Base-by-base conservation (phyloP, 2,113 vertebrate genomes). In the Steatornis caripensis region DNA sequence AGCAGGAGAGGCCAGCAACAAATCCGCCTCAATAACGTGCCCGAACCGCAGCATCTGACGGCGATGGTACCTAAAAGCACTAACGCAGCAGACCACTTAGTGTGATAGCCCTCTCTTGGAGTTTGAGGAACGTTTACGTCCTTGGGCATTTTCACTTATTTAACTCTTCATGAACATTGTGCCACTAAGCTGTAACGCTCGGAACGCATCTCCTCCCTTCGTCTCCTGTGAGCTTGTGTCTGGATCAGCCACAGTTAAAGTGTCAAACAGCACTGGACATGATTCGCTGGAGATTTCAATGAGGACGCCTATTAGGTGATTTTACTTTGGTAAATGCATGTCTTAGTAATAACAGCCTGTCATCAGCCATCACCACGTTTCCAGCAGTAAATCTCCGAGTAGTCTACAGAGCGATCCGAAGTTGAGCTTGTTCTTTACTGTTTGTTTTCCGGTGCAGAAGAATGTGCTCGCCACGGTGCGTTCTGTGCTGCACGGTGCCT, bases 401-500 rank as follows among this genome's bases (percentile, higher is more conserved):
- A 10, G 24, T 29, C 45, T 17, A 43, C 68, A 36, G 20, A 55
- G 24, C 13, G 29, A 22, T 13, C 68, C 21, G 34, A 19, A n/a
- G 29, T 1, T 12, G 19, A 55, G 57, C 6, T 76, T 24, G 14
- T n/a, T 34, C 20, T 26, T 27, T 23, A 23, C 79, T 20, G 13
- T 14, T 61, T 71, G 36, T 7, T 9, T 26, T 27, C 27, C 6
- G 7, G 20, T 9, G 43, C 13, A 12, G 17, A 51, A 62, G 5
- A 10, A 12, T 0, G 8, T 15, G 43, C 29, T 15, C 30, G 17
- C 24, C 34, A 10, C 4, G 1, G 27, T 29, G 30, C 43, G 32
- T n/a, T 11, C 43, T 8, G 36, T 43, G 5, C 24, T 10, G 22
- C 46, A 2, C 3, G 0, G 48, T 2, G 12, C 21, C 41, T 15